Evolutionary conservation across 2,797 vertebrate genomes (phyloP).

Genomic region (Masticophis lateralis): DNA sequence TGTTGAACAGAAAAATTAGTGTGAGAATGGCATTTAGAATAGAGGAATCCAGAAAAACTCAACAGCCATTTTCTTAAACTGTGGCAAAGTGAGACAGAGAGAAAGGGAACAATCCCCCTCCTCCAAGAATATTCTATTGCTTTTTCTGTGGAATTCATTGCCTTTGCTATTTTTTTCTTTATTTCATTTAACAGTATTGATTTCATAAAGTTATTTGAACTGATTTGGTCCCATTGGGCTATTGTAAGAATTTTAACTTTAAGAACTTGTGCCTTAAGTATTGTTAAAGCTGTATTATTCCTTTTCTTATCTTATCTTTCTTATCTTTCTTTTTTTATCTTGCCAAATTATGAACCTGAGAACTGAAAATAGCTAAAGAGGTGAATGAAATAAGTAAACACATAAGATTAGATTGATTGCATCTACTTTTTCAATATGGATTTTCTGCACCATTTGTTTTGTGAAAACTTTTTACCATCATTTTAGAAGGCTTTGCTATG

Average conservation of each 20-base stretch:
- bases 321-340: not conserved
- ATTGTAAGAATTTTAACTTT: not conserved
- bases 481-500: not conserved
- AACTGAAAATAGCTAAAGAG: not conserved
- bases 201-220: not conserved
- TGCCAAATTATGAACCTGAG: not conserved
- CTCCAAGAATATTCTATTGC: not conserved
- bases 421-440: not conserved
- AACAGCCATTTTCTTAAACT: not conserved
- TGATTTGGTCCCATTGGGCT: not conserved
- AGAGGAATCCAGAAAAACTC: not conserved
- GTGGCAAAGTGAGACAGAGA: not conserved
- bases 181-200: not conserved
- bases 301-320: too few species aligned
- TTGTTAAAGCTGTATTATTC: not conserved
- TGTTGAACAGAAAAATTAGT: not conserved
- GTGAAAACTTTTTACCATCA: not conserved
- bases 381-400: not conserved
- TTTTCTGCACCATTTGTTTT: not conserved
- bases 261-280: not conserved
- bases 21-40: not conserved
- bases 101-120: not conserved
- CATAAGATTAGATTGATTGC: not conserved
- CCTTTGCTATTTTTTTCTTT: not conserved
- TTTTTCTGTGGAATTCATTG: not conserved